These are phyloP conservation scores for Ectemnius continuus DNA, from an alignment of 2,888 invertebrate species.

Conservation along the genomic window DNA sequence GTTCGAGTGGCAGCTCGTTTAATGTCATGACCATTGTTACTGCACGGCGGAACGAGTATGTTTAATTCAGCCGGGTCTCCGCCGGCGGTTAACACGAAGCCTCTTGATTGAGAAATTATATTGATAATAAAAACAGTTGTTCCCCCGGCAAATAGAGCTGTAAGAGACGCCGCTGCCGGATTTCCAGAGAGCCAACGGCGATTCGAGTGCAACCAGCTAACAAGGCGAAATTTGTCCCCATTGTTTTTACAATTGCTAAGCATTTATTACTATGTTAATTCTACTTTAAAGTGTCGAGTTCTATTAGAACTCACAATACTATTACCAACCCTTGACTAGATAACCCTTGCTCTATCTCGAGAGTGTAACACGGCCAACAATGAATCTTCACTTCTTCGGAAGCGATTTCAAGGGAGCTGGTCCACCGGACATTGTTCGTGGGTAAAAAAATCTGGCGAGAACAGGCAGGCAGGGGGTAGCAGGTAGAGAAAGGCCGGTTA, in stretches of 20 bases:
- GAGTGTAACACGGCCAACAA: neutral
- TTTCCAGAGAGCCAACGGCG: no score
- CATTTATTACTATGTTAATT: no score
- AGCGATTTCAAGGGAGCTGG: neutral
- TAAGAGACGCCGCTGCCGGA: neutral
- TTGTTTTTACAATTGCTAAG: neutral
- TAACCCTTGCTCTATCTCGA: neutral
- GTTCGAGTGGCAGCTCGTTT: constrained; percentile 21
- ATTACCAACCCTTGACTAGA: neutral
- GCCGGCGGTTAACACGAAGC: neutral
- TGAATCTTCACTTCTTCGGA: neutral
- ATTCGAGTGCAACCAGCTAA: no score
- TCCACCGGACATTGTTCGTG: constrained; percentile 19
- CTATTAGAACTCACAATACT: no score
- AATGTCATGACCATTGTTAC: constrained; percentile 24
- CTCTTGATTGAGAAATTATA: constrained; percentile 6
- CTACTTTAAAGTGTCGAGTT: no score
- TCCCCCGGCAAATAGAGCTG: neutral
- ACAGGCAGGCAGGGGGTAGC: constrained; percentile 25
- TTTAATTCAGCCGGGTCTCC: neutral
- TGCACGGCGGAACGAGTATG: constrained; percentile 11
- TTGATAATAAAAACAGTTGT: constrained; percentile 5
- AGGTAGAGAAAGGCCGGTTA: constrained; percentile 40
- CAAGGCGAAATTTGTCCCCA: neutral
- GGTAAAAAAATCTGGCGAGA: constrained; percentile 35